Conservation (phyloP, 2,888 invertebrate genomes). For the Leptinotarsa haldemani region DNA sequence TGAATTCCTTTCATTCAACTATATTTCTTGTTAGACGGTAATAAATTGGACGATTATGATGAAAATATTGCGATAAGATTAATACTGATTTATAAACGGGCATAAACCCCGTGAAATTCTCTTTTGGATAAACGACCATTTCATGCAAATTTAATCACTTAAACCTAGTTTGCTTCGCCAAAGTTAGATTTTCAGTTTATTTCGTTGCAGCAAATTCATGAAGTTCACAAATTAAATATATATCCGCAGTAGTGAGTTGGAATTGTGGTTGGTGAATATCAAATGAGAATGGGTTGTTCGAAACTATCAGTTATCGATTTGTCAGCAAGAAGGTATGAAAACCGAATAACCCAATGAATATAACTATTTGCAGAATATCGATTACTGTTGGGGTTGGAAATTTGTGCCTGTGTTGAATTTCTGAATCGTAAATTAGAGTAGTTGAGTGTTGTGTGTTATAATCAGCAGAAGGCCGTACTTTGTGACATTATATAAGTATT, state of each 20-base stretch:
- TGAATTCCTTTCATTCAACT: slow-evolving; percentile 27
- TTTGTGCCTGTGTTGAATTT: neutral
- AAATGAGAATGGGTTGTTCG: neutral
- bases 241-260: slow-evolving; percentile 11
- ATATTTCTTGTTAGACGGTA: slow-evolving; percentile 34
- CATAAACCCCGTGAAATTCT: slow-evolving; percentile 52
- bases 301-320: slow-evolving; percentile 6
- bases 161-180: slow-evolving; percentile 47
- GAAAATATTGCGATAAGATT: slow-evolving; percentile 54
- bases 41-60: slow-evolving; percentile 48
- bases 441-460: too few species aligned
- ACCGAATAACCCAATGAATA: too few species aligned
- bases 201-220: slow-evolving; percentile 32
- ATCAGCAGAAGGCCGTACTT: too few species aligned
- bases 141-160: slow-evolving; percentile 58
- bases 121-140: slow-evolving; percentile 54
- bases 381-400: neutral
- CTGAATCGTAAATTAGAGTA: too few species aligned
- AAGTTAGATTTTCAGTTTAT: slow-evolving; percentile 48
- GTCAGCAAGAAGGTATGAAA: neutral
- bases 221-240: slow-evolving; percentile 19
- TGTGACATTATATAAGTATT: too few species aligned
- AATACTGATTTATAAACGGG: slow-evolving; percentile 53
- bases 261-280: neutral
- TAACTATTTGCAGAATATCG: neutral